phyloP scores from a whole-genome alignment of 1,140 invertebrate species.

The Macrostomum lignano region DNA sequence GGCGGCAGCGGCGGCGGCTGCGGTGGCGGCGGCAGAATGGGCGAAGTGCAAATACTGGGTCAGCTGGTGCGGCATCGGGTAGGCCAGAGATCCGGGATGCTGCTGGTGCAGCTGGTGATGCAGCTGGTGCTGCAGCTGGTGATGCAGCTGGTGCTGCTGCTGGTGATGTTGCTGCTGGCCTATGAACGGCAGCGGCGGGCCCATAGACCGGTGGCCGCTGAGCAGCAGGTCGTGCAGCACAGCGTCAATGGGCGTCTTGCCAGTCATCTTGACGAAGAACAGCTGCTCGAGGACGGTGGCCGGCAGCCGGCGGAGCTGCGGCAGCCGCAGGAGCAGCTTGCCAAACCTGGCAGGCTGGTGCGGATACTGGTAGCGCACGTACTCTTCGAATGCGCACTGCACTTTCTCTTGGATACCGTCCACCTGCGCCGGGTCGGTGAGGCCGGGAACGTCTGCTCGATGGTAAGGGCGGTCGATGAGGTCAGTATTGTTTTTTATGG shows the following conservation, averaged over 20 bases:
- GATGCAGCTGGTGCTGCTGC: too few relatives aligned
- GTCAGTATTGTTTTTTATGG: too few relatives aligned
- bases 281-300: constrained; percentile 55
- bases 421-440: constrained; percentile 21
- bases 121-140: too few relatives aligned
- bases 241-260: constrained; percentile 79
- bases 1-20: too few relatives aligned
- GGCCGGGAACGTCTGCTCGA: background rate
- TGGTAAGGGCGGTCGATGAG: constrained; percentile 1
- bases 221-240: constrained; percentile 75
- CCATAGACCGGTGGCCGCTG: too few relatives aligned
- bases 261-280: constrained; percentile 63
- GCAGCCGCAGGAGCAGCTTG: constrained; percentile 41
- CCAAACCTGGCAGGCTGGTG: constrained; percentile 31
- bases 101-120: too few relatives aligned
- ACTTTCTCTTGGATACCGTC: constrained; percentile 44
- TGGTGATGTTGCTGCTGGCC: too few relatives aligned
- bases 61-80: too few relatives aligned
- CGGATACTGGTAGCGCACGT: constrained; percentile 27
- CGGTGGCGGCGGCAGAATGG: too few relatives aligned
- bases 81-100: too few relatives aligned
- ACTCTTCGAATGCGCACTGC: constrained; percentile 38
- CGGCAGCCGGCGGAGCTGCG: constrained; percentile 44
- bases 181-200: too few relatives aligned
- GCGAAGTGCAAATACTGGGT: too few relatives aligned